Evolutionary conservation across 1,140 invertebrate genomes (phyloP), one percentile per base, ranked within the genome.

Genomic region (Conus betulinus): DNA sequence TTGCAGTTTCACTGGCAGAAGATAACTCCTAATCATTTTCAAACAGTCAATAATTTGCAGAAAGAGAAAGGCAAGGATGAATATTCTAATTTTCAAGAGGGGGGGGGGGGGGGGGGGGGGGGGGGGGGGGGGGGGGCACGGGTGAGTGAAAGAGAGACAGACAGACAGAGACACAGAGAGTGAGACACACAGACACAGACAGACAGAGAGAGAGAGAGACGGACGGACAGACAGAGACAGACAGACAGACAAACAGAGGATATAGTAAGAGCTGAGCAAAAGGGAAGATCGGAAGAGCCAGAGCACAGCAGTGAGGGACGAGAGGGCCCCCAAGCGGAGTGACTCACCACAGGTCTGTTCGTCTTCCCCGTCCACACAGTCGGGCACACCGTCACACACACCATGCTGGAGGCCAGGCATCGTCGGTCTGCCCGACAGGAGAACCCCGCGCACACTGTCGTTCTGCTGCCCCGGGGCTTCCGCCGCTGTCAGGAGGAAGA

Each of bases 321-420:
- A 63, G 11, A 39, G 39, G 39, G 39, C 39, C 39, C 39, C 39
- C 39, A 3, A 39, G 39, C 39, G 39, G 39, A 39, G 39, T 39
- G 20, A 85, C 90, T 90, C 84, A 92, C 91, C 88, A 88, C 91
- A 92, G 52, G 71, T 85, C 23, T 87, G 90, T 86, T 92, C 92
- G 86, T 92, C 92, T 3, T 90, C 89, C 20, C 90, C 63, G 15
- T 90, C 91, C 20, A 74, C 78, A 84, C 92, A 92, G 84, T 92
- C 92, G 10, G 60, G 60, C 20, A 89, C 74, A 15, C 92, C 89
- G 57, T 92, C 91, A 90, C 92, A 92, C n/a, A 92, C 4, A 91
- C 85, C 88, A 74, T 88, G 52, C 88, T 84, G 74, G 85, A 84
- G 5, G 78, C 86, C 11, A 67, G 67, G 71, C 89, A 88, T 71